A percentile compares a stretch with the other conserved stretches of the same genome.
Conservation (phyloP, 2,888 invertebrate genomes). For the Acanthosoma haemorrhoidale region DNA sequence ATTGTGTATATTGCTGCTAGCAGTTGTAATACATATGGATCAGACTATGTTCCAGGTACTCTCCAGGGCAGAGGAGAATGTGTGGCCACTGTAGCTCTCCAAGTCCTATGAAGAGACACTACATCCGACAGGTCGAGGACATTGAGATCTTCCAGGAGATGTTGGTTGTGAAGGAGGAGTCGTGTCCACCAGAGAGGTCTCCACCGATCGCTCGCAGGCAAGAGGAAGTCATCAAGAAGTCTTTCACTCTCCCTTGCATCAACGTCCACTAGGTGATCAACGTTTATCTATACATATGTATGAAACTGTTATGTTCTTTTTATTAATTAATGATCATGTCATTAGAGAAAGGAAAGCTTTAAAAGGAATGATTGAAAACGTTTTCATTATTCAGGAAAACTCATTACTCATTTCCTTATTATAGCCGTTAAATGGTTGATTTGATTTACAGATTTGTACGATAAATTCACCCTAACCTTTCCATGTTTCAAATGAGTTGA, state of each 20-base stretch:
- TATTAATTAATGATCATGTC: too few relatives aligned
- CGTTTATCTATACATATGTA: too few relatives aligned
- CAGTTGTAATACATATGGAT: background rate
- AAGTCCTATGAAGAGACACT: constrained; percentile 12
- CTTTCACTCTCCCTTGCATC: constrained; percentile 37
- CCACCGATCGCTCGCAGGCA: background rate
- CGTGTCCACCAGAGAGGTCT: background rate
- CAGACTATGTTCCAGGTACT: background rate
- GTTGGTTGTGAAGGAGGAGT: constrained; percentile 6
- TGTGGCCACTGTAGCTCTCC: background rate
- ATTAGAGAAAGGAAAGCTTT: too few relatives aligned
- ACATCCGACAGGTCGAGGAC: constrained; percentile 38
- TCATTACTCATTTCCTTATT: too few relatives aligned
- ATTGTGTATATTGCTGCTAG: too few relatives aligned
- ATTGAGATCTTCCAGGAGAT: constrained; percentile 40
- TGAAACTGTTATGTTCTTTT: too few relatives aligned
- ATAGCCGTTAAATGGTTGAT: too few relatives aligned
- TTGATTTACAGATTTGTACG: too few relatives aligned
- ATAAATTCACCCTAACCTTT: too few relatives aligned
- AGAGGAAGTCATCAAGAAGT: constrained; percentile 33
- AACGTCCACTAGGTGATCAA: background rate
- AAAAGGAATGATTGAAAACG: too few relatives aligned
- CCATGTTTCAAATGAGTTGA: too few relatives aligned
- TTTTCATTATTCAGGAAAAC: too few relatives aligned
- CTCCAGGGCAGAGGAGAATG: background rate